Evolutionary conservation across 2,113 vertebrate species (phyloP).

Genomic region (Pseudopipra pipra): DNA sequence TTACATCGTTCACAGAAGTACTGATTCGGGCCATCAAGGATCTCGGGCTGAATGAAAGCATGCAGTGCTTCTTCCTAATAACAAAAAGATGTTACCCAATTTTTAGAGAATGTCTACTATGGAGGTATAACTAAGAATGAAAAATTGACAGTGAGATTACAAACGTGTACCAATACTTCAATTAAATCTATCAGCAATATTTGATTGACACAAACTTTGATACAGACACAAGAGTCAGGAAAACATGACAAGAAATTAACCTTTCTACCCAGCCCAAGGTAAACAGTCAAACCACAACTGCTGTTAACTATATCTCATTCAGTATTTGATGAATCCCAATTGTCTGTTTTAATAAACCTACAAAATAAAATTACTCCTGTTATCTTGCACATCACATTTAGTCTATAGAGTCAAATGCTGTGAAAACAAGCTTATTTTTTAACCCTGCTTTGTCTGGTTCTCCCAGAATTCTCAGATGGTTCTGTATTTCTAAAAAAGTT

Average conservation of each 20-base stretch:
- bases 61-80: constrained; percentile 95
- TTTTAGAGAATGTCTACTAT: constrained; percentile 1
- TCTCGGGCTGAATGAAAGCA: constrained; percentile 98
- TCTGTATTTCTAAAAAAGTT: neutral
- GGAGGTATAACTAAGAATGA: neutral
- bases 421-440: neutral
- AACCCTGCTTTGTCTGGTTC: neutral
- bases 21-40: constrained; percentile 95
- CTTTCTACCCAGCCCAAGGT: neutral
- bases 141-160: neutral
- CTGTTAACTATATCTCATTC: neutral
- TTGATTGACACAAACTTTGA: neutral
- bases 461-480: neutral
- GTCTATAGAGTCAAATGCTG: neutral
- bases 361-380: neutral
- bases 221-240: neutral
- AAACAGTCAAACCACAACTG: constrained; percentile 22
- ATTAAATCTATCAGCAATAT: neutral
- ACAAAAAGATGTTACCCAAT: constrained; percentile 33
- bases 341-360: neutral
- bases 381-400: constrained; percentile 50
- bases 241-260: neutral
- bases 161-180: neutral
- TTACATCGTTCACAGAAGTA: constrained; percentile 99
- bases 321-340: neutral